Evolutionary conservation across 2,888 invertebrate species (phyloP), one percentile per base, ranked within the genome.

Genomic region (Cacoxenus indagator): DNA sequence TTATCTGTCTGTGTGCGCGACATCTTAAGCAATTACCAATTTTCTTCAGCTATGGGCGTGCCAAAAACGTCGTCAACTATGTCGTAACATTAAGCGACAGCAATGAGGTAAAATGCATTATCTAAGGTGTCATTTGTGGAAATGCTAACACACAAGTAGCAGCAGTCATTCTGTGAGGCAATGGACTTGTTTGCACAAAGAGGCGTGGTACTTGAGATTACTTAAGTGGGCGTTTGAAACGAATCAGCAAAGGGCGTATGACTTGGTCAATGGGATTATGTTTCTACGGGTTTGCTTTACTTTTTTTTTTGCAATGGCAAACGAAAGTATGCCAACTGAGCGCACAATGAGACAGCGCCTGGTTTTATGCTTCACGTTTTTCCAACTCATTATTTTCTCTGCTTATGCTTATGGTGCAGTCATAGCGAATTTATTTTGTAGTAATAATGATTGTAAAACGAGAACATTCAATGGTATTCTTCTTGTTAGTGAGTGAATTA

Each of bases 11-110:
- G 5, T 11, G 37, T 37, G 37, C 5, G 37, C 37, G 37, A 37
- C 37, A 79, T 82, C 79, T 77, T 74, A 73, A 74, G 78, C 80
- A 80, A 80, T 80, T 80, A 80, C 82, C 80, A 80, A 80, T 82
- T 81, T 79, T 75, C 77, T 77, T 77, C 43, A 62, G 43, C 19
- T 24, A 6, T 62, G 24, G 61, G 43, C 26, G 61, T 62, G 26
- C 43, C 27, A 6, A 19, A 17, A 19, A 17, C 67, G 24, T 27
- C 65, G 68, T 59, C 65, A 43, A 48, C 66, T 37, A 11, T 37
- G 37, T 37, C 37, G 37, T 37, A n/a, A 9, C 17, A 48, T 17
- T 48, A 6, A 48, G 51, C 31, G 19, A 6, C 9, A 46, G 24
- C 22, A 55, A 51, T 26, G n/a, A 6, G 4, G 55, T 62, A 55